Base-by-base conservation (phyloP, 53 echinoderm and acorn worm species). In the Arbacia lixula region DNA sequence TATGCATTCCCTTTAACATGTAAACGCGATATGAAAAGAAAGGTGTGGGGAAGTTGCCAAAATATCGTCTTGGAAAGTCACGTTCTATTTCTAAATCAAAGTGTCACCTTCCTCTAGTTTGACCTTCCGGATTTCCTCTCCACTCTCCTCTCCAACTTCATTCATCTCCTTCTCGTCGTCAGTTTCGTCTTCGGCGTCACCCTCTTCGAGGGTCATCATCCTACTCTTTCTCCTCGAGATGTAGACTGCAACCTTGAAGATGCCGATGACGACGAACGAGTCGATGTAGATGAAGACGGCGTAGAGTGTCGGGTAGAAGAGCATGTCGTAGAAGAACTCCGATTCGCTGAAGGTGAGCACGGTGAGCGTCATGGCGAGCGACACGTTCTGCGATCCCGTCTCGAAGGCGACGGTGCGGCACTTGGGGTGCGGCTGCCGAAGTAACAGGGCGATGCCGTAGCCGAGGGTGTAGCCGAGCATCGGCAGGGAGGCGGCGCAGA, bases 391-490 rank as follows among this genome's bases (percentile, higher is more conserved):
- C 4, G 77, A 68, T 16, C 93, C 93, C 0, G 93, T 93, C 78
- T 93, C 93, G 62, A 93, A 90, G 72, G 88, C 85, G 71, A 93
- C 91, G 82, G 93, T 93, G 30, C 93, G 90, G 66, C 93, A 93
- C 71, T 86, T 91, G 22, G 20, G 42, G 61, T 88, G 88, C 12
- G 90, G 67, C 36, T 91, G 88, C n/a, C 91, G 83, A 14, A 93
- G 53, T 30, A 81, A n/a, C 37, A 60, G 66, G 12, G 91, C 90
- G 17, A 93, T 9, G 33, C 37, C 40, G 77, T 93, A 90, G 51
- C 91, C 91, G 9, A 93, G 66, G 49, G 28, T 6, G 63, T 71
- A 91, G 43, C 88, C 88, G 6, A 88, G 21, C 2, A 83, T 36
- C 2, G 93, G 90, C 17, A 90, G 60, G 36, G 67, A 9, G 36